Conservation (phyloP, 2,113 vertebrate species). For the Haemorhous mexicanus region DNA sequence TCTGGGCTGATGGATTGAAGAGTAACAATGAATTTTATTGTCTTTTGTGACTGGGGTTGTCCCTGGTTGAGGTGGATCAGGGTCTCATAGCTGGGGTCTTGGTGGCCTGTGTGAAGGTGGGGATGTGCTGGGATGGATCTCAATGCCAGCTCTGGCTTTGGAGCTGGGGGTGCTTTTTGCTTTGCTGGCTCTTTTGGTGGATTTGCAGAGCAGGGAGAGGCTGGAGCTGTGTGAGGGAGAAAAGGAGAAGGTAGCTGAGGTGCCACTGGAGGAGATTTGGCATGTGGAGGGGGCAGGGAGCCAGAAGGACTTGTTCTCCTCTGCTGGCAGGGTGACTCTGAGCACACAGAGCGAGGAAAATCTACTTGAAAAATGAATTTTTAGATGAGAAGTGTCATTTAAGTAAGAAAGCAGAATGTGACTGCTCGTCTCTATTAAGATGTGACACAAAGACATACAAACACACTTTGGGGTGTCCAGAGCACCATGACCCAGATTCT, state of each 20-base stretch:
- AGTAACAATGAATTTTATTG: fast-evolving
- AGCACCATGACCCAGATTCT: neutral
- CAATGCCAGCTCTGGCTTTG: neutral
- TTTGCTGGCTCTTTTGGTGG: neutral
- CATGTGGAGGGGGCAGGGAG: neutral
- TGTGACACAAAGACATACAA: neutral
- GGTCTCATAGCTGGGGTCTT: neutral
- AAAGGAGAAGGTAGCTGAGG: neutral
- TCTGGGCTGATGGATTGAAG: neutral
- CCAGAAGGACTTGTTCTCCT: constrained; percentile 31
- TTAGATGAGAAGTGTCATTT: neutral
- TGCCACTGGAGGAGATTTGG: neutral
- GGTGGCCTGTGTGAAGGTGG: neutral
- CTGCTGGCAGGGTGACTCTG: neutral
- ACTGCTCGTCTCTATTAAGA: neutral
- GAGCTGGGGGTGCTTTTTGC: neutral
- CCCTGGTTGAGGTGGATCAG: fast-evolving
- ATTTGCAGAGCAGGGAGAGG: neutral
- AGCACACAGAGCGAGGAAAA: neutral
- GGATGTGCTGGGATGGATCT: neutral
- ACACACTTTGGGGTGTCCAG: neutral
- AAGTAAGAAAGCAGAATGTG: neutral
- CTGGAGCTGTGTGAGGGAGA: neutral
- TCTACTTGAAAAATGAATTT: constrained; percentile 22
- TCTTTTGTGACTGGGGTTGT: neutral